Evolutionary conservation across 2,113 vertebrate species (phyloP).

Genomic region (Neopipo cinnamomea): DNA sequence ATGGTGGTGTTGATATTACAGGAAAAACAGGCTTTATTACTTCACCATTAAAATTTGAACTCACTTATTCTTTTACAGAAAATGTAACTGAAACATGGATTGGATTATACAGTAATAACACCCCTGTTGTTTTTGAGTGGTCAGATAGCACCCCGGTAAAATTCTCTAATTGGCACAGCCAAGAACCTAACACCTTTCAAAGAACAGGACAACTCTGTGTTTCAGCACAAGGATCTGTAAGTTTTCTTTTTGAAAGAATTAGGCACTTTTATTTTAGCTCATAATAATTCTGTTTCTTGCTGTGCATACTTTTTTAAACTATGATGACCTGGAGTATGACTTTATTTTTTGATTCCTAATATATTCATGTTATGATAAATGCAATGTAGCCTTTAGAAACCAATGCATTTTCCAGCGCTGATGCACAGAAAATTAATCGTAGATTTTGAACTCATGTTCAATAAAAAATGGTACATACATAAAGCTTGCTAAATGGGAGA

Average conservation of each 20-base stretch:
- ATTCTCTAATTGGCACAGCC: conserved; percentile 85
- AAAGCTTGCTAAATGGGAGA: neutral
- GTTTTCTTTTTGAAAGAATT: conserved; percentile 30
- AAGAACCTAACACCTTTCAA: conserved; percentile 78
- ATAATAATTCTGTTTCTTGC: neutral
- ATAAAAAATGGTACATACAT: neutral
- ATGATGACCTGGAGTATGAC: neutral
- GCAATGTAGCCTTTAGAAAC: neutral
- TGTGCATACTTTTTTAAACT: neutral
- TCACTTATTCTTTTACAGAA: conserved; percentile 70
- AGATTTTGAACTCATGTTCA: neutral
- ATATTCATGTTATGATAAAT: neutral
- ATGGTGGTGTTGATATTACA: neutral
- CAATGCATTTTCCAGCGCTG: neutral
- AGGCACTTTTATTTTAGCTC: neutral
- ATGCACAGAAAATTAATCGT: neutral
- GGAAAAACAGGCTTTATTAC: neutral
- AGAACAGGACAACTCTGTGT: conserved; percentile 76
- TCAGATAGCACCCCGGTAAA: conserved; percentile 79
- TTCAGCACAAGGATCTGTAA: conserved; percentile 80
- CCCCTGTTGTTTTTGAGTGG: conserved; percentile 81
- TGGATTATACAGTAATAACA: conserved; percentile 79
- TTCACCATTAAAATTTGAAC: neutral
- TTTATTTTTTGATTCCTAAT: neutral
- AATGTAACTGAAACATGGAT: conserved; percentile 84